phyloP scores from a whole-genome alignment of 1,140 invertebrate species.

The Cyphomyrmex costatus region DNA sequence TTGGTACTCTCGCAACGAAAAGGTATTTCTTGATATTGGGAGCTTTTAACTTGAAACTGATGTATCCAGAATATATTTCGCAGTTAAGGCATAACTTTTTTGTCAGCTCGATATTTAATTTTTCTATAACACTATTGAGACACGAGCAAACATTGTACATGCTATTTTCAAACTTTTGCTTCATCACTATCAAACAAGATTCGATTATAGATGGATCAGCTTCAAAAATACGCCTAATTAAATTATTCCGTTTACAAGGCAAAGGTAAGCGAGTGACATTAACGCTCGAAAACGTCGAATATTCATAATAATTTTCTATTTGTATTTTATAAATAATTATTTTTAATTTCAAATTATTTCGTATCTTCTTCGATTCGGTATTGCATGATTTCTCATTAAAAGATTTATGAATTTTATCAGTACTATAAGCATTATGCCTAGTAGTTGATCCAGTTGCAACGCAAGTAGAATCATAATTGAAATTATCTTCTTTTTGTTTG shows the following conservation, averaged over 20 bases:
- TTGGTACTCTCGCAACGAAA: constrained; percentile 66
- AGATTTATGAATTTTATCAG: neutral
- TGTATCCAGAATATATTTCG: constrained; percentile 67
- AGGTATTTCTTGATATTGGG: neutral
- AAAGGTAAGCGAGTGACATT: constrained; percentile 49
- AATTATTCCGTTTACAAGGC: constrained; percentile 70
- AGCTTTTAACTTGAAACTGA: constrained; percentile 69
- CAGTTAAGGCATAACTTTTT: constrained; percentile 65
- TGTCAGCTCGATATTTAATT: constrained; percentile 26
- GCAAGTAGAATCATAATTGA: neutral
- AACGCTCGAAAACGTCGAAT: neutral
- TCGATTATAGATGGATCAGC: constrained; percentile 60
- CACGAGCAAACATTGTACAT: constrained; percentile 70
- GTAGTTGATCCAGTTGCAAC: neutral
- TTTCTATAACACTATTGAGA: constrained; percentile 68
- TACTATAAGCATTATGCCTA: neutral
- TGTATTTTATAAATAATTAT: constrained; percentile 33
- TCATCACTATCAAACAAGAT: constrained; percentile 59
- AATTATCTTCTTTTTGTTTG: constrained; percentile 53
- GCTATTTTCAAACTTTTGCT: constrained; percentile 63
- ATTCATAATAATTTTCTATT: neutral
- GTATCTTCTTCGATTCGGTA: neutral
- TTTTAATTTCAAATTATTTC: constrained; percentile 28
- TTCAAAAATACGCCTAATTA: constrained; percentile 68
- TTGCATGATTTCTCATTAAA: neutral